Percentiles rank a stretch among this genome's conserved stretches.
These are phyloP conservation scores for Onychostruthus taczanowskii DNA, from an alignment of 2,113 vertebrate species.

Conservation along the genomic window DNA sequence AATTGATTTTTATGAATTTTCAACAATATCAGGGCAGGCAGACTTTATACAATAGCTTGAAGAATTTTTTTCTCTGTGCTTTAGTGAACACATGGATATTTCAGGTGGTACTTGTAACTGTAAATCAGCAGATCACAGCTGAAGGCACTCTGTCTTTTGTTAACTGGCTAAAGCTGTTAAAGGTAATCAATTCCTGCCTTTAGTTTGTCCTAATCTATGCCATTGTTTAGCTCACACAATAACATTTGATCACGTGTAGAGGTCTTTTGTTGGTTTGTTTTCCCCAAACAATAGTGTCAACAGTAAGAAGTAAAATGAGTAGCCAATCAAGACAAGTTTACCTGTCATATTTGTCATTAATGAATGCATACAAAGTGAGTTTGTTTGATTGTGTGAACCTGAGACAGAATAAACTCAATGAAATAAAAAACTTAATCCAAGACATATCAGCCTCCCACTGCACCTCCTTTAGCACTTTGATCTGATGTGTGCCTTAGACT, in stretches of 20 bases:
- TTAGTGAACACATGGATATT: background rate
- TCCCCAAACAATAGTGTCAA: constrained; percentile 23
- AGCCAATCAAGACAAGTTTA: constrained; percentile 55
- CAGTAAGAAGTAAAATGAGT: constrained; percentile 63
- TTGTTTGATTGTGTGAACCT: constrained; percentile 33
- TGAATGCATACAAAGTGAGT: constrained; percentile 35
- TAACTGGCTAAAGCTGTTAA: constrained; percentile 50
- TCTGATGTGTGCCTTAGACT: constrained; percentile 6
- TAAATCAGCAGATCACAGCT: background rate
- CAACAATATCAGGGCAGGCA: background rate
- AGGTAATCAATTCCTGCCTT: constrained; percentile 51
- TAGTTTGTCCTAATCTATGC: constrained; percentile 53
- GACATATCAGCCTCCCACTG: background rate
- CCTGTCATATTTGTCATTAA: constrained; percentile 58
- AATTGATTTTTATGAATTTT: background rate
- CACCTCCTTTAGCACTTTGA: constrained; percentile 35
- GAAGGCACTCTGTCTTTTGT: constrained; percentile 19
- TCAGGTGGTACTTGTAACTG: background rate
- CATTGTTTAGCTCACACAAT: constrained; percentile 36
- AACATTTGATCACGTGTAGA: constrained; percentile 33
- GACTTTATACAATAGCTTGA: background rate
- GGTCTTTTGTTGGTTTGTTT: constrained; percentile 45
- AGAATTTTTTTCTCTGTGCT: background rate
- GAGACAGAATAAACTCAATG: constrained; percentile 52
- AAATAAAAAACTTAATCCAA: constrained; percentile 38